A percentile compares a stretch with the other conserved stretches of the same genome.
These are phyloP conservation scores for Atta texana DNA, from an alignment of 1,140 invertebrate genomes.

Conservation along the genomic window DNA sequence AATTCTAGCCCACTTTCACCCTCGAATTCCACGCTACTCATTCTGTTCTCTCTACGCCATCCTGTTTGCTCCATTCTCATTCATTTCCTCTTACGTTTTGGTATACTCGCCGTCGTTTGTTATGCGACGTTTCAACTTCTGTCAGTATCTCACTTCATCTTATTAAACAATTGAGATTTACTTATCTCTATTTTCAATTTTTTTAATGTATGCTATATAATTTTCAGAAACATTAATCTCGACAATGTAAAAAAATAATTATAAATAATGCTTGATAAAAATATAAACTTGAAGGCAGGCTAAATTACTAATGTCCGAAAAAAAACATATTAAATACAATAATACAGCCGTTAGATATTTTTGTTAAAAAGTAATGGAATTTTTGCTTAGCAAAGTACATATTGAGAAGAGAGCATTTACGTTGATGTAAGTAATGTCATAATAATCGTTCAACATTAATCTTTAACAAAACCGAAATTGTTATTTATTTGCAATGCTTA, in stretches of 20 bases:
- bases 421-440: conserved; percentile 16
- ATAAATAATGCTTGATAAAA: neutral
- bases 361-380: neutral
- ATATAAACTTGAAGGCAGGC: neutral
- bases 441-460: conserved; percentile 7
- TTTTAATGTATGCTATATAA: neutral
- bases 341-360: neutral
- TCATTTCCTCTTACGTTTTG: conserved; percentile 76
- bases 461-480: conserved; percentile 65
- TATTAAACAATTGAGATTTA: conserved; percentile 40
- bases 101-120: conserved; percentile 81
- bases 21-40: conserved; percentile 80
- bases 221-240: neutral
- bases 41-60: conserved; percentile 75
- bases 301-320: neutral
- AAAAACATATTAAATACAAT: neutral
- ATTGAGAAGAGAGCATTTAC: neutral
- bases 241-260: neutral
- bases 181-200: neutral
- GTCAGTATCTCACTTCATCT: conserved; percentile 36
- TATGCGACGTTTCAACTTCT: conserved; percentile 69
- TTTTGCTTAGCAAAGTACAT: neutral
- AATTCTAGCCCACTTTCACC: conserved; percentile 82
- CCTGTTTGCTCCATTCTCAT: conserved; percentile 71
- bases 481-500: conserved; percentile 83